phyloP scores from a whole-genome alignment of 2,113 vertebrate genomes.

The Notothenia coriiceps region DNA sequence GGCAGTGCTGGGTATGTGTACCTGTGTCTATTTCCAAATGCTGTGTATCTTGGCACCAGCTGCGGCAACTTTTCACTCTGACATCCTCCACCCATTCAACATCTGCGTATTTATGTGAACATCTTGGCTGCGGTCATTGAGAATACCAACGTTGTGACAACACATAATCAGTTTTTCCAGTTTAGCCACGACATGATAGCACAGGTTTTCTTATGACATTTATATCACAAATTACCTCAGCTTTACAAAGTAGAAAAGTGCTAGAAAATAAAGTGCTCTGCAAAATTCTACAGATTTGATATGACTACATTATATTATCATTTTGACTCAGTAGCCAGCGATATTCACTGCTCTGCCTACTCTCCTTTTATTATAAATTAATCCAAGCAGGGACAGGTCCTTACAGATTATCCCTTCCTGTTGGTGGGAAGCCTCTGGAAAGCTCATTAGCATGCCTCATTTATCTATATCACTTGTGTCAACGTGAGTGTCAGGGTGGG shows the following conservation, averaged over 20 bases:
- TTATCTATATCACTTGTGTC: slow-evolving; percentile 77
- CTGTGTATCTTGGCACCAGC: slow-evolving; percentile 83
- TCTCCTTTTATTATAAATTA: slow-evolving; percentile 38
- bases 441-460: slow-evolving; percentile 79
- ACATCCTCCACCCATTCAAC: slow-evolving; percentile 83
- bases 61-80: slow-evolving; percentile 79
- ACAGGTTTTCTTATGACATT: slow-evolving; percentile 21
- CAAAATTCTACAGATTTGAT: background rate
- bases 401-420: slow-evolving; percentile 56
- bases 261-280: background rate
- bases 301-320: slow-evolving; percentile 17
- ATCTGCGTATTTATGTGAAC: slow-evolving; percentile 83
- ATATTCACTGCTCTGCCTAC: slow-evolving; percentile 21
- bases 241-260: background rate
- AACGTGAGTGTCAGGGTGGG: slow-evolving; percentile 68
- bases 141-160: slow-evolving; percentile 70
- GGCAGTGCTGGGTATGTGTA: slow-evolving; percentile 72
- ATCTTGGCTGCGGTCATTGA: slow-evolving; percentile 78
- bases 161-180: slow-evolving; percentile 64
- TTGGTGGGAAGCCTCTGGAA: slow-evolving; percentile 60
- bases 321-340: slow-evolving; percentile 14
- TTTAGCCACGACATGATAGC: slow-evolving; percentile 18
- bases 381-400: slow-evolving; percentile 41
- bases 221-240: slow-evolving; percentile 9
- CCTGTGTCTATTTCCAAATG: slow-evolving; percentile 80